Base-by-base conservation (phyloP, 2,888 invertebrate genomes). In the Cantharis lateralis region DNA sequence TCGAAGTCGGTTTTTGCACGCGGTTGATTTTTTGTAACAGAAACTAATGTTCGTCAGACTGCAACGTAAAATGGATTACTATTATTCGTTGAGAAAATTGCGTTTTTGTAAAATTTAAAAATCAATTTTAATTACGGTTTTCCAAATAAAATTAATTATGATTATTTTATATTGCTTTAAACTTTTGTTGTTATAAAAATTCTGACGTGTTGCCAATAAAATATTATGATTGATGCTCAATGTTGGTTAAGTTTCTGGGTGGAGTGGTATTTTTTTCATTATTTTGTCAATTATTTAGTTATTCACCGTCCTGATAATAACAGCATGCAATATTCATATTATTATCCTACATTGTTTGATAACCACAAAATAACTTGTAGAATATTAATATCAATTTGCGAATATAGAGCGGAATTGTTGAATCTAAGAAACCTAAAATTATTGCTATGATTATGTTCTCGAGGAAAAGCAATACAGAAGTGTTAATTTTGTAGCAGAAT, bases 1-100 rank as follows among this genome's bases (percentile, higher is more conserved):
- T 88, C 92, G 93, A 86, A 89, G 89, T 82, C 92, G 91, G 84
- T 97, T 95, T 89, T 95, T 95, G 26, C 93, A 94, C 88, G 95
- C 96, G 77, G 92, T 93, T 81, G 93, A 94, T 72, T 96, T 96
- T 89, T 85, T 85, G 82, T 71, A 83, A 84, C 75, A 84, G 84
- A 81, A 85, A 84, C 82, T 85, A 84, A 85, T 84, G 82, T 81
- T 72, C 81, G 72, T 71, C 66, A 68, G 74, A 71, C 32, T 32
- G 66, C 66, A 71, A 62, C 69, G 72, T 70, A 62, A 72, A 72
- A 32, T 70, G 73, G 70, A 77, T 20, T 77, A 74, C 68, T 62
- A 68, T 75, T 70, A 71, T 70, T 75, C 70, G 71, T 75, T 1
- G 9, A 24, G 24, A 9, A 9, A 9, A 24, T 24, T 1, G 4